Evolutionary conservation across 2,888 invertebrate genomes (phyloP).

Genomic region (Marasmarcha lunaedactyla): DNA sequence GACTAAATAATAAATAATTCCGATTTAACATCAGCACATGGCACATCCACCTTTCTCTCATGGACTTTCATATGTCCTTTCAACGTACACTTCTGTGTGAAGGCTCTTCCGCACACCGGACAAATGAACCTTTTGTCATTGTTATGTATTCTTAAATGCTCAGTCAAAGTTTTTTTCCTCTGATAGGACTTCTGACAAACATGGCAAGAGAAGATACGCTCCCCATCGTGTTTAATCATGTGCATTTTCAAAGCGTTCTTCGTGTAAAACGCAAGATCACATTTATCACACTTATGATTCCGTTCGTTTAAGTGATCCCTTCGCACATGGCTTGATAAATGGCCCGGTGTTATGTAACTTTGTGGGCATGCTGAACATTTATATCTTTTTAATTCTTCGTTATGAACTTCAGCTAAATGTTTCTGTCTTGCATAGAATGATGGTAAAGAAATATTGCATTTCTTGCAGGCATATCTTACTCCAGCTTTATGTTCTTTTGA

Average conservation of each 20-base stretch:
- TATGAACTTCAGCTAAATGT: slow-evolving; percentile 53
- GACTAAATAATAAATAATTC: not conserved
- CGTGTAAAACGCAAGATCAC: slow-evolving; percentile 63
- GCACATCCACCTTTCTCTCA: slow-evolving; percentile 34
- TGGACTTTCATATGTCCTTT: slow-evolving; percentile 58
- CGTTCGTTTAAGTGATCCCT: slow-evolving; percentile 55
- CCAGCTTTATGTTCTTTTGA: slow-evolving; percentile 58
- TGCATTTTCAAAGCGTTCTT: slow-evolving; percentile 68
- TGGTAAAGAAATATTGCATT: slow-evolving; percentile 45
- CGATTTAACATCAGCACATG: not conserved
- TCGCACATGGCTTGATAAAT: slow-evolving; percentile 51
- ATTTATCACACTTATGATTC: slow-evolving; percentile 62
- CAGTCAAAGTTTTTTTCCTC: slow-evolving; percentile 49
- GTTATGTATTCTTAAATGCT: slow-evolving; percentile 56
- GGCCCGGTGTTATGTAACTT: slow-evolving; percentile 59
- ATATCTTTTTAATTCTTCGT: slow-evolving; percentile 54
- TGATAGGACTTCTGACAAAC: slow-evolving; percentile 64
- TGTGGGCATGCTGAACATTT: slow-evolving; percentile 59
- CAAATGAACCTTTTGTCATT: slow-evolving; percentile 58
- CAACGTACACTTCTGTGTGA: slow-evolving; percentile 58
- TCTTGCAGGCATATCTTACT: slow-evolving; percentile 47
- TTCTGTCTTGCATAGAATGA: slow-evolving; percentile 58
- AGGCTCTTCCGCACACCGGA: slow-evolving; percentile 53
- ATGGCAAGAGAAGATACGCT: slow-evolving; percentile 59
- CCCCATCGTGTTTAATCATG: slow-evolving; percentile 67